Evolutionary conservation across 2,797 vertebrate genomes (phyloP), one percentile per base, ranked within the genome.

Genomic region (Lateolabrax maculatus): DNA sequence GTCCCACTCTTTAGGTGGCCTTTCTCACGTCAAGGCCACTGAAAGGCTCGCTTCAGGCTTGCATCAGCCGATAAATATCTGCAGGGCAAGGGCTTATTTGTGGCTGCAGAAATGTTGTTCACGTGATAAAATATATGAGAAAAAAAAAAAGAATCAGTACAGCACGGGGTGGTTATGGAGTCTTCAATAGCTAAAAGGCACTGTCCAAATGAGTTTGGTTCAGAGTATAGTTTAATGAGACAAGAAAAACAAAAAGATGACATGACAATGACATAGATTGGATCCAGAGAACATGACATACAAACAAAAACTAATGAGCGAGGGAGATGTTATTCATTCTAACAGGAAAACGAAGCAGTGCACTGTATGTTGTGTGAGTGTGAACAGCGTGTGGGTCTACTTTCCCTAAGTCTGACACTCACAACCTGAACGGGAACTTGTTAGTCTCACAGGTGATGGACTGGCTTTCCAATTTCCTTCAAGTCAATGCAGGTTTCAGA

Each of bases 371-470:
- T 21, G 31, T 56, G 55, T 25, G 48, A 2, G 31, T 64, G 71
- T 52, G 44, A 21, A 19, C 27, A 43, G 61, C 21, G 0, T 39
- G 25, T 25, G 44, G 70, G 27, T 9, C 27, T 55, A 9, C 18
- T 15, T 16, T 23, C 13, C 9, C 9, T 1, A 8, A 41, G 37
- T 41, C 27, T 44, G 36, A 79, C 55, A 37, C 27, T 21, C 44
- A 41, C 41, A 70, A 60, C 64, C 71, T 15, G 12, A 84, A 39
- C 63, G 44, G 75, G 23, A 75, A 60, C 71, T 58, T 75, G 62
- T 80, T 79, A 55, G 67, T 21, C 18, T 62, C 9, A 11, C 75
- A 80, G 63, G 52, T 84, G 84, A 90, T 46, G 66, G 61, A 81
- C 64, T 58, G n/a, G 4, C 49, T 83, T 60, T 34, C 75, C 46